Conservation (phyloP, 2,888 invertebrate genomes). For the Liposcelis brunnea region DNA sequence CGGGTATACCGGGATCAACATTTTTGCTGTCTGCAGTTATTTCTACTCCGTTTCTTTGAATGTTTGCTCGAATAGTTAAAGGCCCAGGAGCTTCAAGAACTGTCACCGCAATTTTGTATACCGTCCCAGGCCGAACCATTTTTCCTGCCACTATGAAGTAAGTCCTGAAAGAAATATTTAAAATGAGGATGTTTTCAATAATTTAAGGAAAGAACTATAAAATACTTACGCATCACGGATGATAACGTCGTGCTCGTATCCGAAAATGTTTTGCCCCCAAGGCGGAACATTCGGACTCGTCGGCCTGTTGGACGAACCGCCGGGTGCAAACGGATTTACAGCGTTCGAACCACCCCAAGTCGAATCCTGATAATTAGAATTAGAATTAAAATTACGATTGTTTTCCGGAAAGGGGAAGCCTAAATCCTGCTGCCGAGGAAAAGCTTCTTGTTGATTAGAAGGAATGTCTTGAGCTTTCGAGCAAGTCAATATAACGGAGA, state of each 20-base stretch:
- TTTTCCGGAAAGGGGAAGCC: conserved; percentile 4
- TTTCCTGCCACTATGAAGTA: conserved; percentile 86
- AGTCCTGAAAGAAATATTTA: conserved; percentile 61
- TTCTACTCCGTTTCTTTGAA: conserved; percentile 78
- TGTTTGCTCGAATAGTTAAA: conserved; percentile 71
- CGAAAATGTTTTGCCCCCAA: too few species aligned
- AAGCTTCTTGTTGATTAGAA: conserved; percentile 9
- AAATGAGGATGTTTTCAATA: too few species aligned
- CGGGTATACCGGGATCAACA: conserved; percentile 72
- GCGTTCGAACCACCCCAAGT: too few species aligned
- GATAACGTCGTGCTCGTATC: conserved; percentile 31
- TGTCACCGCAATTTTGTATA: conserved; percentile 74
- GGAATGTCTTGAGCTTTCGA: conserved; percentile 13
- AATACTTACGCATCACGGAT: conserved; percentile 37
- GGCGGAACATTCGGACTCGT: too few species aligned
- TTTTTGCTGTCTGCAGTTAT: conserved; percentile 65
- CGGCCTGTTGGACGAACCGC: too few species aligned
- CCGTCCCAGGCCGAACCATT: conserved; percentile 79
- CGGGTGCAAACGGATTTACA: too few species aligned
- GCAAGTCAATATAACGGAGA: conserved; percentile 15
- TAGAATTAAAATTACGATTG: neutral
- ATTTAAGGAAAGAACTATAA: too few species aligned
- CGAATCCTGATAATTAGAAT: neutral
- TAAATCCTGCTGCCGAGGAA: conserved; percentile 5
- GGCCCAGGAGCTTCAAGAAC: conserved; percentile 62